A percentile compares a stretch with the other conserved stretches of the same genome.
Evolutionary conservation across 2,888 invertebrate genomes (phyloP).

Genomic region (Trachelus troglodyta): DNA sequence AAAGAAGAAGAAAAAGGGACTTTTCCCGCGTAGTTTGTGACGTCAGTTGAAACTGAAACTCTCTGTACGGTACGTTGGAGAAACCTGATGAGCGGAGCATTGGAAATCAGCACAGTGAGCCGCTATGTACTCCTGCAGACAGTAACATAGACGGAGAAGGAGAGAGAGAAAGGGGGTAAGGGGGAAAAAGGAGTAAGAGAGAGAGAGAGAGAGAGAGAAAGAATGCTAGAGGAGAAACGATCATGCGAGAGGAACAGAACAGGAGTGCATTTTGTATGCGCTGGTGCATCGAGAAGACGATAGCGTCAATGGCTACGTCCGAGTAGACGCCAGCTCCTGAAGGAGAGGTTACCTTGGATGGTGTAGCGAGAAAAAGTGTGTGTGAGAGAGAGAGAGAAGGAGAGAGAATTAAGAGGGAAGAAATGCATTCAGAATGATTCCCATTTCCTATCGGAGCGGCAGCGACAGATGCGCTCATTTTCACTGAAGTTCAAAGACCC

Average conservation of each 20-base stretch:
- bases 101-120: conserved; percentile 28
- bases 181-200: background rate
- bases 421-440: conserved; percentile 12
- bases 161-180: background rate
- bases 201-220: background rate
- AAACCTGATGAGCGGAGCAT: conserved; percentile 27
- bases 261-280: background rate
- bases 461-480: conserved; percentile 38
- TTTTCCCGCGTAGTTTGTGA: conserved; percentile 6
- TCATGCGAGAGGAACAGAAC: conserved; percentile 8
- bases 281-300: background rate
- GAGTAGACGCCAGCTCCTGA: background rate
- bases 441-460: conserved; percentile 30
- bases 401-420: background rate
- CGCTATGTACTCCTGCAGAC: background rate
- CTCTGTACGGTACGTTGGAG: conserved; percentile 21
- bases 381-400: background rate
- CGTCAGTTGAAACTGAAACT: conserved; percentile 26
- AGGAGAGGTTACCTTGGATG: background rate
- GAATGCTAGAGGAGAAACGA: background rate
- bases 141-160: background rate
- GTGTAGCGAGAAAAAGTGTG: background rate
- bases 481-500: conserved; percentile 39
- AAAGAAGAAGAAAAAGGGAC: background rate
- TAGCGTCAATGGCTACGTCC: background rate